These are phyloP conservation scores for Megaceryle torquata DNA, from an alignment of 2,113 vertebrate species.

Conservation along the genomic window DNA sequence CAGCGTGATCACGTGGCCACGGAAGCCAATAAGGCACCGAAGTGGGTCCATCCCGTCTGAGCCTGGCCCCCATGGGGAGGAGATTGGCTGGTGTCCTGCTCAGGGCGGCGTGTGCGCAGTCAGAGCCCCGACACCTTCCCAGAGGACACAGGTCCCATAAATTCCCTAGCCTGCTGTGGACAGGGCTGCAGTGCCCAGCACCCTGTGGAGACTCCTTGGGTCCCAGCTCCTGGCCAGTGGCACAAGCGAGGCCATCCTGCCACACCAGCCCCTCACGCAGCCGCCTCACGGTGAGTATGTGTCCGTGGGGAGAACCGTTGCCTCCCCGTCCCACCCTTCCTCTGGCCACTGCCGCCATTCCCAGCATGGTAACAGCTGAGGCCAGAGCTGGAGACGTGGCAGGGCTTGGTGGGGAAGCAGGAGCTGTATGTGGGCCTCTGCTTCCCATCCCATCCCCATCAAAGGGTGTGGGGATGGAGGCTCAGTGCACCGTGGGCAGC, in stretches of 20 bases:
- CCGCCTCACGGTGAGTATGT: conserved; percentile 5
- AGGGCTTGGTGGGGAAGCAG: not conserved
- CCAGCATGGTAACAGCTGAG: fast-evolving
- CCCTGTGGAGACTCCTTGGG: not conserved
- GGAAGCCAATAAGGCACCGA: conserved; percentile 68
- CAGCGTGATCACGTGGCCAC: conserved; percentile 49
- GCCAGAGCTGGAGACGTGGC: not conserved
- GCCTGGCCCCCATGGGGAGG: conserved; percentile 65
- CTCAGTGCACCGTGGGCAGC: not conserved
- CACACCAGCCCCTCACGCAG: not conserved
- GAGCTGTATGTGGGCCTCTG: not conserved
- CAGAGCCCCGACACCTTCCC: conserved; percentile 52
- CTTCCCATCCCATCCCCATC: not conserved
- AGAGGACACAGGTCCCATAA: not conserved
- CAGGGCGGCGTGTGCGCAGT: not conserved
- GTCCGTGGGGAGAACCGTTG: not conserved
- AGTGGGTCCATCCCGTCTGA: conserved; percentile 42
- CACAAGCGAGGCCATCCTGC: not conserved
- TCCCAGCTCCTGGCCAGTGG: not conserved
- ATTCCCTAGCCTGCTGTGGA: not conserved
- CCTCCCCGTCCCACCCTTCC: not conserved
- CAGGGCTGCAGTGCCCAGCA: not conserved
- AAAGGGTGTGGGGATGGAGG: not conserved
- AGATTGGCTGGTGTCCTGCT: conserved; percentile 55
- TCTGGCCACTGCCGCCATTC: not conserved